Conservation (phyloP, 2,113 vertebrate genomes). For the Gasterosteus nipponicus region DNA sequence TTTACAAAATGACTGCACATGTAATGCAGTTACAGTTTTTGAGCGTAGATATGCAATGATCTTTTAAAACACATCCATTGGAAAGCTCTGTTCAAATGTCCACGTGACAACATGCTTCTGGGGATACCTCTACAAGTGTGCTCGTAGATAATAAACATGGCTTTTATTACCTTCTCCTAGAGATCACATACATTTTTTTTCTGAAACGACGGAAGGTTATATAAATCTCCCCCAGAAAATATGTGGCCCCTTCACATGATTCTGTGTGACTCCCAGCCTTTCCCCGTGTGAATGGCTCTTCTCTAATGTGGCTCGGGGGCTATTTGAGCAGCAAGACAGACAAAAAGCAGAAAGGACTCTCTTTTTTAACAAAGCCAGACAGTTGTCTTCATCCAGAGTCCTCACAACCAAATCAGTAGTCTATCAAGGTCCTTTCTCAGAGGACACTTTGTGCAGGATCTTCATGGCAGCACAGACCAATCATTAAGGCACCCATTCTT, state of each 20-base stretch:
- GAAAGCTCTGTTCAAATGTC: slow-evolving; percentile 19
- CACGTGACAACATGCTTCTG: background rate
- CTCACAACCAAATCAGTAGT: slow-evolving; percentile 91
- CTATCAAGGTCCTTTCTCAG: slow-evolving; percentile 91
- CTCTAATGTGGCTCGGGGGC: slow-evolving; percentile 69
- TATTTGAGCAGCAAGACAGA: slow-evolving; percentile 72
- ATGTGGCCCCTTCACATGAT: slow-evolving; percentile 66
- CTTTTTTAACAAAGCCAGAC: slow-evolving; percentile 81
- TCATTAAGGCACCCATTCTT: slow-evolving; percentile 95
- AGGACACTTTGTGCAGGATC: slow-evolving; percentile 90
- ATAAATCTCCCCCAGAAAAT: slow-evolving; percentile 56
- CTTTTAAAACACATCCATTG: slow-evolving; percentile 23
- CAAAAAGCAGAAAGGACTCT: slow-evolving; percentile 70
- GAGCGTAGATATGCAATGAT: slow-evolving; percentile 43
- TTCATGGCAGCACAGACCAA: slow-evolving; percentile 92
- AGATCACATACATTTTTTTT: slow-evolving; percentile 28
- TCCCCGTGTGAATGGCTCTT: slow-evolving; percentile 70
- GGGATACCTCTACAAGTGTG: background rate
- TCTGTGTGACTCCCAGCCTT: slow-evolving; percentile 70
- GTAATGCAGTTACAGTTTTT: slow-evolving; percentile 39
- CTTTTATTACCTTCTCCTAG: slow-evolving; percentile 27
- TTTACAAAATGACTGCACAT: slow-evolving; percentile 37
- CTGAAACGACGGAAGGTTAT: slow-evolving; percentile 44
- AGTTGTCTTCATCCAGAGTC: slow-evolving; percentile 91
- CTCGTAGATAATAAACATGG: slow-evolving; percentile 25